These are phyloP conservation scores for Fissipunctia ypsillon DNA, from an alignment of 2,888 invertebrate species.

Conservation along the genomic window DNA sequence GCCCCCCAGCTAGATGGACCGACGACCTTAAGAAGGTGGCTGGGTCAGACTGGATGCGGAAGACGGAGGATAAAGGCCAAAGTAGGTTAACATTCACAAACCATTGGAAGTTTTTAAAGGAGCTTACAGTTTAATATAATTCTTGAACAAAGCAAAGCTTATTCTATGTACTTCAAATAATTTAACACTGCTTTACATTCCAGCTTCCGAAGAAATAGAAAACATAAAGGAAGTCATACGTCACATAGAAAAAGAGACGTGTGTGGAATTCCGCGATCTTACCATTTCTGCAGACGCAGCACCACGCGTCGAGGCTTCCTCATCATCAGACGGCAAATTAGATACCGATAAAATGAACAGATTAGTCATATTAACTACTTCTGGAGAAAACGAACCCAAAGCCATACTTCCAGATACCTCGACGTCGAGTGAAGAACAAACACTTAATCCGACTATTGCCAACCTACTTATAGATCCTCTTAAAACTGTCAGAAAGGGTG, in stretches of 20 bases:
- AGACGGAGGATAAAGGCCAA: not conserved
- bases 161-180: not conserved
- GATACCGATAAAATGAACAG: not conserved
- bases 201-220: constrained; percentile 84
- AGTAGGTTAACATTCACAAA: not conserved
- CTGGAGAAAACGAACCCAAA: not conserved
- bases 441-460: rapidly evolving
- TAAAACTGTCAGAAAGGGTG: not conserved
- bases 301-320: no score
- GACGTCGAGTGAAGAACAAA: not conserved
- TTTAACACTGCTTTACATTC: constrained; percentile 21
- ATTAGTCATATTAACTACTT: not conserved
- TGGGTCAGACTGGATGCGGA: no score
- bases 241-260: constrained; percentile 86
- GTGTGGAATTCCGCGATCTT: constrained; percentile 79
- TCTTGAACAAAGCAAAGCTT: not conserved
- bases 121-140: not conserved
- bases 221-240: constrained; percentile 82
- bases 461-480: not conserved
- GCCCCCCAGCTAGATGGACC: no score
- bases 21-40: no score
- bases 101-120: not conserved
- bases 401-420: not conserved
- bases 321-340: not conserved
- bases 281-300: not conserved